Evolutionary conservation across 2,113 vertebrate genomes (phyloP), one percentile per base, ranked within the genome.

Genomic region (Chiloscyllium plagiosum): DNA sequence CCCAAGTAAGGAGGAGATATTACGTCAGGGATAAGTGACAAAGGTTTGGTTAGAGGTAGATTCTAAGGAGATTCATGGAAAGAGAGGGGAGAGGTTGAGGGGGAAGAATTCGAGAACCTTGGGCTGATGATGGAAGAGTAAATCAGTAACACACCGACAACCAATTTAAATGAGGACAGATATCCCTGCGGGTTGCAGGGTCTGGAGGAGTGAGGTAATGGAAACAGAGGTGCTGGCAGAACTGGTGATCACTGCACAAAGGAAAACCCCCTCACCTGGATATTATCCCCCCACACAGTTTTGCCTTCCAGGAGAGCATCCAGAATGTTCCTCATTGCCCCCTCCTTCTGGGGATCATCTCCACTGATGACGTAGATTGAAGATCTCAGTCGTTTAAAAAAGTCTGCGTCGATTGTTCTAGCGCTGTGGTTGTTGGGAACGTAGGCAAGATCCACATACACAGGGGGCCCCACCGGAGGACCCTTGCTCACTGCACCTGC

Each of bases 381-480:
- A 0, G 99, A 97, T 0, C 99, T 98, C 1, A 99, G 61, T 0
- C 97, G 97, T 0, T 96, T 97, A 97, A 99, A 99, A 70, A 99
- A 98, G 8, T 98, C 98, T 47, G 97, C 96, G 0, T 98, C 98
- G 80, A 99, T 97, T 0, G 97, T 97, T 47, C 97, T 96, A 0
- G 98, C 97, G 0, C 98, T 98, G 0, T 96, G 80, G 0, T 98
- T 98, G 0, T 98, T 98, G 0, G 99, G 99, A 96, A 99, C 96
- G 96, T 99, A 99, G 0, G 98, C 99, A 96, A 99, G 97, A 97
- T 99, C 99, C 96, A 99, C 96, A 26, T 98, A 99, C 0, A 98
- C 66, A 0, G 97, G 97, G 42, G 96, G 86, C 0, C 96, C 95
- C 0, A 56, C 96, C 0, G 97, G 86, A 4, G 80, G 80, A 17